Base-by-base conservation (phyloP, 1,140 invertebrate species). In the Homarus americanus region DNA sequence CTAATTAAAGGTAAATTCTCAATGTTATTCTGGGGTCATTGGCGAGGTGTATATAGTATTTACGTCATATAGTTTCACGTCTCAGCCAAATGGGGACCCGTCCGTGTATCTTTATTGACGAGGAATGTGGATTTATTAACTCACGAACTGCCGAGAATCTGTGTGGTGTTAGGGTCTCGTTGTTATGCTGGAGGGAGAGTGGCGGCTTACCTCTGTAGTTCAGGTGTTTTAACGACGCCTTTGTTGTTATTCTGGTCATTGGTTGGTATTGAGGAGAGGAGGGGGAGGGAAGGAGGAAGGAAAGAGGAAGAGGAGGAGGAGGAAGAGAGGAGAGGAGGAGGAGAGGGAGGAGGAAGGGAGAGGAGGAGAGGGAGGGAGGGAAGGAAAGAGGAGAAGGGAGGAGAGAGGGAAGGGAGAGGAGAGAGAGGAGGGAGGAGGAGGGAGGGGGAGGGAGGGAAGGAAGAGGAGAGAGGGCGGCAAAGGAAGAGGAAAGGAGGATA, bases 311-410 rank as follows among this genome's bases (percentile, higher is more conserved):
- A 17, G 53, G 20, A 20, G 32, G 9, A 36, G 24, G 32, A 34
- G 32, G 72, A 40, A 20, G 32, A 9, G 32, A 28, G 32, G 72
- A 75, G 72, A 75, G 72, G 32, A 28, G 32, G 72, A 75, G 72
- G 32, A 28, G 32, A 28, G 32, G 72, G 32, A 28, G 32, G 72
- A 75, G 72, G 32, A 28, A 75, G 72, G 32, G 72, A 75, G 72
- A 75, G 72, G 32, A 28, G 32, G 72, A 75, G 72, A 75, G 72
- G 32, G 72, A 75, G 72, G 32, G 72, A 75, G 72, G 28, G 44
- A 75, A 40, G 44, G 75, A 78, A 40, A 73, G 72, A 44, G 75
- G 12, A 7, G 2, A 5, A 78, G 75, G 12, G 75, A 28, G 75
- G 44, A 2, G 44, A 40, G 44, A 40, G 44, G 75, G 44, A 28